These are phyloP conservation scores for Dilophus febrilis DNA, from an alignment of 2,888 invertebrate species.

Conservation along the genomic window DNA sequence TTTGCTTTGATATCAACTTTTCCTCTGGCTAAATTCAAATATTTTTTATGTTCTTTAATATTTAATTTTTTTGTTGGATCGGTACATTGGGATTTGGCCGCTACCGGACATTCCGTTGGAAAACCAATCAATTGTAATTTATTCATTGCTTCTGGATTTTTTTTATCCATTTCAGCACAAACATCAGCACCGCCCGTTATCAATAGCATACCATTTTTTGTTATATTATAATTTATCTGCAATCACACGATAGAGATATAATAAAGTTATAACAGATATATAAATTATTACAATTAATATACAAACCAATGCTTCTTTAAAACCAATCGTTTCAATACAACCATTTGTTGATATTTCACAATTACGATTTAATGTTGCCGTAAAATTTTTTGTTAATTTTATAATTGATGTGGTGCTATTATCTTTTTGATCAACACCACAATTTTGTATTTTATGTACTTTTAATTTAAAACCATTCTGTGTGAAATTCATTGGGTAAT, in stretches of 20 bases:
- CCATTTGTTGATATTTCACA: conserved; percentile 30
- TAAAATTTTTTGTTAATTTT: conserved; percentile 15
- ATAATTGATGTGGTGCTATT: conserved; percentile 18
- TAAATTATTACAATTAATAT: neutral
- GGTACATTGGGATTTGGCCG: conserved; percentile 23
- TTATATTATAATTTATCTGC: conserved; percentile 23
- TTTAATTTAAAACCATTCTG: conserved; percentile 27
- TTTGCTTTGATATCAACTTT: conserved; percentile 23
- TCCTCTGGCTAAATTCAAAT: conserved; percentile 29
- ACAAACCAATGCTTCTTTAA: conserved; percentile 24
- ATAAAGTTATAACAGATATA: neutral
- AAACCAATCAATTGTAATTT: conserved; percentile 25
- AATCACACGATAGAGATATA: conserved; percentile 1
- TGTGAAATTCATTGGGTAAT: too few relatives aligned
- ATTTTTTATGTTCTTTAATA: conserved; percentile 28
- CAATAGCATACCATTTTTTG: conserved; percentile 28
- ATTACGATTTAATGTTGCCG: conserved; percentile 24
- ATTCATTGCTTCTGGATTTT: conserved; percentile 17
- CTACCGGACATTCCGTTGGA: conserved; percentile 29
- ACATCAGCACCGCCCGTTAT: conserved; percentile 29
- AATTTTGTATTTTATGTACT: conserved; percentile 21
- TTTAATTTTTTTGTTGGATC: conserved; percentile 24
- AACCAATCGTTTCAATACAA: conserved; percentile 28
- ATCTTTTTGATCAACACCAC: too few relatives aligned
- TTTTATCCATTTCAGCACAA: conserved; percentile 22